phyloP scores from a whole-genome alignment of 2,888 invertebrate species.

The Torymus texanus region DNA sequence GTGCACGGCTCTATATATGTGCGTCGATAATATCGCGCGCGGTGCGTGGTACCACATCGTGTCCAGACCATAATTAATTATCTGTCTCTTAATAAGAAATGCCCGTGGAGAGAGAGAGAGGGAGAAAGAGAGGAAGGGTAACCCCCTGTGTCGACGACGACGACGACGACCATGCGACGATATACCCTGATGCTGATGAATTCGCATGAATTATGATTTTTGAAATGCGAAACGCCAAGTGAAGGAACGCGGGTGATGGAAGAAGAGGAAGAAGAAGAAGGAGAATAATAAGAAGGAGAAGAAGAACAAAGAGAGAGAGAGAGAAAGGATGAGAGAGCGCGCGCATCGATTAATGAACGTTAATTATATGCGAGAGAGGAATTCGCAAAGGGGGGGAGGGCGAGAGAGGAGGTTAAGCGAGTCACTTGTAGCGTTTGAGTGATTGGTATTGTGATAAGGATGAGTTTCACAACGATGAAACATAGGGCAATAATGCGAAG shows the following conservation, averaged over 20 bases:
- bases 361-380: conserved; percentile 52
- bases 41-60: conserved; percentile 50
- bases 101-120: conserved; percentile 36
- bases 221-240: conserved; percentile 20
- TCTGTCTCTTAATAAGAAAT: conserved; percentile 59
- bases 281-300: neutral
- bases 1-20: conserved; percentile 8
- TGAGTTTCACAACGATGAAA: conserved; percentile 56
- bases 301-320: conserved; percentile 6
- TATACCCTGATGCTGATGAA: conserved; percentile 32
- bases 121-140: conserved; percentile 55
- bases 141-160: conserved; percentile 8
- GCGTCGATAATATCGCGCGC: conserved; percentile 58
- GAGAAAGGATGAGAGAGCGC: conserved; percentile 7
- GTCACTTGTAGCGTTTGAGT: conserved; percentile 45
- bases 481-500: conserved; percentile 30
- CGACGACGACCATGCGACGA: neutral
- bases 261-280: too few species aligned
- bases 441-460: conserved; percentile 55
- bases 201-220: conserved; percentile 58
- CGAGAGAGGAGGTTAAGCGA: conserved; percentile 39
- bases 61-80: conserved; percentile 58
- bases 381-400: conserved; percentile 4
- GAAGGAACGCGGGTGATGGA: neutral
- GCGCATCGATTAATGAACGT: conserved; percentile 54